Conservation (phyloP, 2,113 vertebrate species). For the Mirza zaza region DNA sequence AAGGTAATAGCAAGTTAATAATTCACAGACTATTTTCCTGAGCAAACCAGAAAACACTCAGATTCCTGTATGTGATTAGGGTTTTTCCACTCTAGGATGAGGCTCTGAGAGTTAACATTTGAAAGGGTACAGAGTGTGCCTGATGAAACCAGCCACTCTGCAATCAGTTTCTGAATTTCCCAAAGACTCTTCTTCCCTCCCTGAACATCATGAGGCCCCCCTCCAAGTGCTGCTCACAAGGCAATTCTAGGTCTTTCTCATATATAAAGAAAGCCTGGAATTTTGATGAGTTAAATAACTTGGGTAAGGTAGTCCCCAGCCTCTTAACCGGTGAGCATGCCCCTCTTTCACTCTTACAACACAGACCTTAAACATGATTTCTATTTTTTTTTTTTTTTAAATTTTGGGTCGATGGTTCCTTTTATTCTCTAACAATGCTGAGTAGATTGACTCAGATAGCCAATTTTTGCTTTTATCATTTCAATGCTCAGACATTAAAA, state of each 20-base stretch:
- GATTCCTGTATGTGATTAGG: not conserved
- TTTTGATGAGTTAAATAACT: not conserved
- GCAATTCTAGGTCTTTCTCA: not conserved
- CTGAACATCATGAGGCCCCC: not conserved
- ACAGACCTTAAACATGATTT: not conserved
- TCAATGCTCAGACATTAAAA: not conserved
- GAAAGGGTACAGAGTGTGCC: not conserved
- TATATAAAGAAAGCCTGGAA: not conserved
- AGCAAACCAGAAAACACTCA: not conserved
- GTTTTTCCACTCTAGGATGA: not conserved
- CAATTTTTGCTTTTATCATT: not conserved
- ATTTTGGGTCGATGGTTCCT: not conserved
- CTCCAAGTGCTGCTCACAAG: not conserved
- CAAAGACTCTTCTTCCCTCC: not conserved
- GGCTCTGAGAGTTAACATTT: not conserved
- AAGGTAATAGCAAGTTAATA: not conserved
- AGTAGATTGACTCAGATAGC: not conserved
- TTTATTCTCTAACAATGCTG: not conserved
- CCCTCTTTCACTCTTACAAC: not conserved
- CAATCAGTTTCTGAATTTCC: not conserved
- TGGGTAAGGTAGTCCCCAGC: accelerated
- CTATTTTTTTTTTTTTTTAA: not conserved
- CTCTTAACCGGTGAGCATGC: not conserved
- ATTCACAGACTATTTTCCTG: not conserved
- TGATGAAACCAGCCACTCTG: not conserved